Conservation (phyloP, 2,797 vertebrate species). For the Babyrousa celebensis region DNA sequence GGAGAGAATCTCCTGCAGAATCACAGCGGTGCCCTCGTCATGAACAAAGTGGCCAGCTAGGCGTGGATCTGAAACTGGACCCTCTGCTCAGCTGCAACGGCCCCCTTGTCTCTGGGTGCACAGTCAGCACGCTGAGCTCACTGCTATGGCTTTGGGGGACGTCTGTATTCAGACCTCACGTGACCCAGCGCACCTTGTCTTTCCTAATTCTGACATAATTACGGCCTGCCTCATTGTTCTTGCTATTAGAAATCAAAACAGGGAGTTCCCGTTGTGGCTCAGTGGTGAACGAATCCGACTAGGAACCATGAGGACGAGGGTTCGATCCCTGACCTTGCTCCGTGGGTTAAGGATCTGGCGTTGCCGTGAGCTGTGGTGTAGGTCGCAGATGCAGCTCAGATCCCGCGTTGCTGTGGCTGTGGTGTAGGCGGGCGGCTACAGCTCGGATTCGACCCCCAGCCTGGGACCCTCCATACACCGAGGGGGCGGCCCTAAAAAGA, state of each 20-base stretch:
- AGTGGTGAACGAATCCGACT: not conserved
- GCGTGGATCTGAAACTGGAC: no score
- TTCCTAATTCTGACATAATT: not conserved
- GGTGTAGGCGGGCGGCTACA: no score
- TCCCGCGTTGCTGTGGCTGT: no score
- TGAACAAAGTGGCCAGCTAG: not conserved
- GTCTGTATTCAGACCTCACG: not conserved
- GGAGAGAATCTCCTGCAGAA: not conserved
- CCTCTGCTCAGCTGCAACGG: fast-evolving
- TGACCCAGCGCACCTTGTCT: not conserved
- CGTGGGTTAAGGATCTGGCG: no score
- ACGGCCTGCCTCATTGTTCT: not conserved
- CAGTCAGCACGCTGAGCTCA: fast-evolving
- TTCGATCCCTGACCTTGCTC: no score
- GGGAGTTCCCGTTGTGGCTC: not conserved
- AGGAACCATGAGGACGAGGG: no score
- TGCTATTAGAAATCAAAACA: not conserved
- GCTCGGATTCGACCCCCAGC: no score
- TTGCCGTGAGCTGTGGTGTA: no score
- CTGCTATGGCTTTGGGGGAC: not conserved
- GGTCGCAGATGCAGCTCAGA: no score
- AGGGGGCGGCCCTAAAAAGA: no score
- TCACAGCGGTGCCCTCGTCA: fast-evolving
- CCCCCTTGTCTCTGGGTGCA: not conserved
- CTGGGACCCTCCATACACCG: no score